Conservation (phyloP, 2,888 invertebrate genomes). For the Xylota segnis region DNA sequence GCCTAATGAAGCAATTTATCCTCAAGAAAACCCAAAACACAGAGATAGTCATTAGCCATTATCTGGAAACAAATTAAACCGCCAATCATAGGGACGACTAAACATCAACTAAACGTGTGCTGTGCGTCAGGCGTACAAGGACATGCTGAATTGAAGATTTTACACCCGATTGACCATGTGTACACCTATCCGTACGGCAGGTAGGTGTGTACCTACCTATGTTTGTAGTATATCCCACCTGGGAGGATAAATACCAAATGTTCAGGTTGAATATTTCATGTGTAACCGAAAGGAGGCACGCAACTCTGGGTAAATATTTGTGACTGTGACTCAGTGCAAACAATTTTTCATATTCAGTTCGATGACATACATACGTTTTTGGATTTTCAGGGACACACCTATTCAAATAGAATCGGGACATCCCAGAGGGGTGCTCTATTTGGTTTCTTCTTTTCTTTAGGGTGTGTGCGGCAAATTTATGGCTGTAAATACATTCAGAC, state of each 20-base stretch:
- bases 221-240: conserved; percentile 12
- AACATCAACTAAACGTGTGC: conserved; percentile 8
- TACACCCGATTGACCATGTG: conserved; percentile 26
- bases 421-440: conserved; percentile 7
- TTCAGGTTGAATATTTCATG: conserved; percentile 26
- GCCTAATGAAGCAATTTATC: conserved; percentile 35
- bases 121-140: conserved; percentile 7
- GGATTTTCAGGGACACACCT: conserved; percentile 42
- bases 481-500: conserved; percentile 32
- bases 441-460: neutral
- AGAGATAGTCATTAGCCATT: conserved; percentile 23
- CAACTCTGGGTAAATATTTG: conserved; percentile 42
- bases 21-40: neutral
- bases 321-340: neutral
- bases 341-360: conserved; percentile 26
- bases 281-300: conserved; percentile 25
- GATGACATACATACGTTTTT: conserved; percentile 36
- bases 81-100: conserved; percentile 23
- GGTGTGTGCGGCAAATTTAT: conserved; percentile 38
- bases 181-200: neutral
- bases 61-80: conserved; percentile 35
- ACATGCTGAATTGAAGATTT: conserved; percentile 32
- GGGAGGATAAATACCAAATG: neutral
- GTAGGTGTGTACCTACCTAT: neutral
- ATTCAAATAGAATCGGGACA: conserved; percentile 4